phyloP scores from a whole-genome alignment of 2,888 invertebrate genomes.

The Cantharis lateralis region DNA sequence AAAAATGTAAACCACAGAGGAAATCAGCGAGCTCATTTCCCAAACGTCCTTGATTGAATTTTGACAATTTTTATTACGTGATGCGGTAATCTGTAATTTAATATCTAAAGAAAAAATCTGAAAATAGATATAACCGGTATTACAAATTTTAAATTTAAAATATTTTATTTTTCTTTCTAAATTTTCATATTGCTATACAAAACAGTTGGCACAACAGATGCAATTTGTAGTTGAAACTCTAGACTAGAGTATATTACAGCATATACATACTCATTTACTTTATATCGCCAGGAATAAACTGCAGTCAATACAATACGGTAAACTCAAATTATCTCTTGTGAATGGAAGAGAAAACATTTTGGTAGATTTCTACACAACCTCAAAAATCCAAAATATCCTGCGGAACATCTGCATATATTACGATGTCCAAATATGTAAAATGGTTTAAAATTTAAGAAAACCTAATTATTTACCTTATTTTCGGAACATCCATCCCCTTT shows the following conservation, averaged over 20 bases:
- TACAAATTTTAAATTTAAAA: not conserved
- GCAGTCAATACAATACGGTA: no score
- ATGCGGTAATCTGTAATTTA: constrained; percentile 10
- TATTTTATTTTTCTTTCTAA: not conserved
- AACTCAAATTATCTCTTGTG: no score
- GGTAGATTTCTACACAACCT: no score
- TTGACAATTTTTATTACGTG: constrained; percentile 4
- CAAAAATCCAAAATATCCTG: no score
- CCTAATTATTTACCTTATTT: no score
- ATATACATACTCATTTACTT: not conserved
- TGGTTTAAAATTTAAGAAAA: no score
- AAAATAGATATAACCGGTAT: not conserved
- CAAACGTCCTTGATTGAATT: not conserved
- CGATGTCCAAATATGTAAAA: no score
- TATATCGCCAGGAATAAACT: not conserved
- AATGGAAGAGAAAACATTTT: no score
- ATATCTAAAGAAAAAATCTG: not conserved
- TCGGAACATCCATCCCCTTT: no score
- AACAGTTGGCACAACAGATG: not conserved
- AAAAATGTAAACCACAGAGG: constrained; percentile 13
- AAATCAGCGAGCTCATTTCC: constrained; percentile 14
- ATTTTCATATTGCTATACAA: no score
- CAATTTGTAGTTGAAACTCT: not conserved
- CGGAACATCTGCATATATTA: no score
- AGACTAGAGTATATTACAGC: no score